Evolutionary conservation across 2,888 invertebrate species (phyloP).

Genomic region (Caradrina kadenii): DNA sequence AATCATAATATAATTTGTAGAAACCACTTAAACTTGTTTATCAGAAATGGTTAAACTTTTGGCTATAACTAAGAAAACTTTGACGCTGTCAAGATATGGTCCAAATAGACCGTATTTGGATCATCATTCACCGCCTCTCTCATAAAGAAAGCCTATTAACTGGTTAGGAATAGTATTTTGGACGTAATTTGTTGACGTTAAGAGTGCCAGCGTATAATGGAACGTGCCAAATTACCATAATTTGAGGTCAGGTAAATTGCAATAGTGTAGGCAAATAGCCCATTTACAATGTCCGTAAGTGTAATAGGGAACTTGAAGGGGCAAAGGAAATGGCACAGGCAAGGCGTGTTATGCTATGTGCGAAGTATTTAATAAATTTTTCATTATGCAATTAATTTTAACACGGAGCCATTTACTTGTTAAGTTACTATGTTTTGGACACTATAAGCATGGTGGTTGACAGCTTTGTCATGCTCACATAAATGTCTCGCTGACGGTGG

Average conservation of each 20-base stretch:
- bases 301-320: conserved; percentile 14
- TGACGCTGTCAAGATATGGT: not conserved
- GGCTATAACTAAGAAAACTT: not conserved
- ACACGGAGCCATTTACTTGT: too few species aligned
- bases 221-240: conserved; percentile 51
- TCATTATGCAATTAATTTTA: not conserved
- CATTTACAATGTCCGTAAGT: conserved; percentile 33
- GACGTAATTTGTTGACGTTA: conserved; percentile 32
- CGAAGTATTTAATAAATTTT: not conserved
- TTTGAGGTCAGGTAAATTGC: conserved; percentile 52
- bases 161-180: conserved; percentile 29
- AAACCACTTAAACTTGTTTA: not conserved
- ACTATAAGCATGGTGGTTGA: too few species aligned
- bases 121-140: conserved; percentile 6
- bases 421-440: too few species aligned
- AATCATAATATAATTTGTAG: not conserved
- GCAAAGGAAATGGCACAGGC: conserved; percentile 2
- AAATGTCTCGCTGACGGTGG: too few species aligned
- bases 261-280: conserved; percentile 25
- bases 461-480: too few species aligned
- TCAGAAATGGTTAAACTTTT: conserved; percentile 12
- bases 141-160: conserved; percentile 25
- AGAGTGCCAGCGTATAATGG: conserved; percentile 43
- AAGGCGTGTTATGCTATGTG: not conserved
- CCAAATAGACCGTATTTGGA: conserved; percentile 3